Evolutionary conservation across 2,888 invertebrate species (phyloP).

Genomic region (Papilio gigon): DNA sequence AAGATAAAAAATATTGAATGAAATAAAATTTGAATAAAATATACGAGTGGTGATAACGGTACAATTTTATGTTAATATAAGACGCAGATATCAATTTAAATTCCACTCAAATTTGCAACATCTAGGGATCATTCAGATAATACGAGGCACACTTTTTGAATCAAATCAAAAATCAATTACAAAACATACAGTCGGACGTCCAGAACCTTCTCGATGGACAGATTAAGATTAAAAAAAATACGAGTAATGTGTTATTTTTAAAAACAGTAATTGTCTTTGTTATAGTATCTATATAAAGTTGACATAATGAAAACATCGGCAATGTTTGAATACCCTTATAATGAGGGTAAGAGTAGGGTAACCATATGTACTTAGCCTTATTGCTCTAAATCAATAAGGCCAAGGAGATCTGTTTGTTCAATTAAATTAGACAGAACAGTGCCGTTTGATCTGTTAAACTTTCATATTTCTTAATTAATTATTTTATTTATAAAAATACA

Average conservation of each 20-base stretch:
- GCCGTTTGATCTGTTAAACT: neutral
- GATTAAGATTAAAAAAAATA: no score
- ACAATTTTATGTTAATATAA: constrained; percentile 18
- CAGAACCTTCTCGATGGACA: no score
- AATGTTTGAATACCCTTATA: neutral
- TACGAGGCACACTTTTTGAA: neutral
- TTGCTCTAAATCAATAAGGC: no score
- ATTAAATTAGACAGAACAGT: neutral
- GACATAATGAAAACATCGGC: neutral
- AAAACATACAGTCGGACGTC: no score
- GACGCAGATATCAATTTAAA: neutral
- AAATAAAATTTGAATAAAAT: constrained; percentile 21
- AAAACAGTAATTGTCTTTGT: neutral
- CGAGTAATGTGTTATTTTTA: no score
- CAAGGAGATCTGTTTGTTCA: neutral
- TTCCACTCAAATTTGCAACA: constrained; percentile 11
- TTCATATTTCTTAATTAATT: neutral
- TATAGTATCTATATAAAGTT: neutral
- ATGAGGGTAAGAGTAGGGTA: neutral
- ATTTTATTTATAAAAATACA: no score
- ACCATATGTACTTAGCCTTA: no score
- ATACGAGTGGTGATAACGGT: constrained; percentile 18
- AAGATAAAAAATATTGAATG: constrained; percentile 21
- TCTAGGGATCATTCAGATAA: constrained; percentile 9
- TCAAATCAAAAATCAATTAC: neutral